Conservation (phyloP, 2,113 vertebrate genomes). For the Patagioenas fasciata region DNA sequence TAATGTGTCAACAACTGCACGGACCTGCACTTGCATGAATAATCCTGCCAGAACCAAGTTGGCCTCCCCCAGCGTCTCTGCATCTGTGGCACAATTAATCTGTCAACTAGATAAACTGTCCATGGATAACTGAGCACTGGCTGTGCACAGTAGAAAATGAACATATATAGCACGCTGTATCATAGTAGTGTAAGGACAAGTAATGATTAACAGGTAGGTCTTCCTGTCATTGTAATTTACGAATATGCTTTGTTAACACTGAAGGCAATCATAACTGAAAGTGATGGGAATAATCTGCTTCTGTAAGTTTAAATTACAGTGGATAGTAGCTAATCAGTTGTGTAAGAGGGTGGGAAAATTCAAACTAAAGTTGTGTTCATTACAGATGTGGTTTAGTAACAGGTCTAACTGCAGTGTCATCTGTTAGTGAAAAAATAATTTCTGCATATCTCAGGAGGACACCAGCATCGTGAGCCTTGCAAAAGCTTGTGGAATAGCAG, state of each 20-base stretch:
- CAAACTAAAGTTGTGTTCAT: not conserved
- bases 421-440: not conserved
- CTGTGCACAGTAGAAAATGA: not conserved
- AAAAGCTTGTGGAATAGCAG: not conserved
- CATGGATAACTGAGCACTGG: not conserved
- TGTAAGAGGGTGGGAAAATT: not conserved
- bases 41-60: not conserved
- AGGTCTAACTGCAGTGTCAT: not conserved
- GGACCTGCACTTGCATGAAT: not conserved
- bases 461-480: not conserved
- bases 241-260: not conserved
- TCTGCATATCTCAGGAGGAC: not conserved
- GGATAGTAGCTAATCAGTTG: not conserved
- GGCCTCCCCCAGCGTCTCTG: not conserved
- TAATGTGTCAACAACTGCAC: not conserved
- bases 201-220: not conserved
- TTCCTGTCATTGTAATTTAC: not conserved
- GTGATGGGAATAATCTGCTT: not conserved
- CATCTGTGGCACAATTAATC: not conserved
- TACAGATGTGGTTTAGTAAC: not conserved
- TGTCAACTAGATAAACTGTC: constrained; percentile 5
- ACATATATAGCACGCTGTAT: not conserved
- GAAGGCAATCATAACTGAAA: not conserved
- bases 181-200: not conserved
- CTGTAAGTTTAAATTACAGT: not conserved